phyloP scores from a whole-genome alignment of 2,888 invertebrate genomes.

The Epinotia demarniana region DNA sequence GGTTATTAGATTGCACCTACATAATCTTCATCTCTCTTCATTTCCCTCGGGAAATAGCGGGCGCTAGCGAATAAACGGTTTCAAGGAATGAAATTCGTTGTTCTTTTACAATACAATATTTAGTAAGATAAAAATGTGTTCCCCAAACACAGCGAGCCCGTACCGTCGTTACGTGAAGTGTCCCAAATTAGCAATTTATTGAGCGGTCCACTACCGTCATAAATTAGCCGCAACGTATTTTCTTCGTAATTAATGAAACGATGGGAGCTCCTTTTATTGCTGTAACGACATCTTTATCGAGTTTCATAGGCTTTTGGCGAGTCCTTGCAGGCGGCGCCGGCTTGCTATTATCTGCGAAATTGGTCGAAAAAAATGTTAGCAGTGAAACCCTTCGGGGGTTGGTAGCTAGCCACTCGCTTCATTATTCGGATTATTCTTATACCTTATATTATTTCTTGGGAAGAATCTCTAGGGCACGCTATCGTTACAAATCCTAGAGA shows the following conservation, averaged over 20 bases:
- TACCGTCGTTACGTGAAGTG: conserved; percentile 57
- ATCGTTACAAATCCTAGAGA: conserved; percentile 66
- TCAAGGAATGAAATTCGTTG: background rate
- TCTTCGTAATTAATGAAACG: conserved; percentile 69
- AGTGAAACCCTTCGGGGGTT: conserved; percentile 45
- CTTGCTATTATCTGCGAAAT: conserved; percentile 53
- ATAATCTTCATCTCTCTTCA: conserved; percentile 4
- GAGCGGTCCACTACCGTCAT: conserved; percentile 68
- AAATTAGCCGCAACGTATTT: conserved; percentile 72
- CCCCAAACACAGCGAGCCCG: background rate
- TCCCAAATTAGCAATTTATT: conserved; percentile 73
- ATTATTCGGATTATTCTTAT: conserved; percentile 37
- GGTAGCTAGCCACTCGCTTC: conserved; percentile 5
- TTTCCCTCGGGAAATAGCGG: background rate
- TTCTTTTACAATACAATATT: background rate
- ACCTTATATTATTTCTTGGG: conserved; percentile 51
- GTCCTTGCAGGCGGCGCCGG: conserved; percentile 48
- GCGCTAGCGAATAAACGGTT: background rate
- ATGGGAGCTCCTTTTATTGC: conserved; percentile 69
- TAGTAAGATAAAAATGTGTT: conserved; percentile 1
- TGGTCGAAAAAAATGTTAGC: conserved; percentile 52
- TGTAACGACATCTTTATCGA: conserved; percentile 73
- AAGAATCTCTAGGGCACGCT: conserved; percentile 53
- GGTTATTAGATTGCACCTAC: background rate
- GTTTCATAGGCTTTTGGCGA: conserved; percentile 61